Percentiles rank a stretch among this genome's conserved stretches.
phyloP scores from a whole-genome alignment of 2,888 invertebrate species.

The Zaprionus obscuricornis region DNA sequence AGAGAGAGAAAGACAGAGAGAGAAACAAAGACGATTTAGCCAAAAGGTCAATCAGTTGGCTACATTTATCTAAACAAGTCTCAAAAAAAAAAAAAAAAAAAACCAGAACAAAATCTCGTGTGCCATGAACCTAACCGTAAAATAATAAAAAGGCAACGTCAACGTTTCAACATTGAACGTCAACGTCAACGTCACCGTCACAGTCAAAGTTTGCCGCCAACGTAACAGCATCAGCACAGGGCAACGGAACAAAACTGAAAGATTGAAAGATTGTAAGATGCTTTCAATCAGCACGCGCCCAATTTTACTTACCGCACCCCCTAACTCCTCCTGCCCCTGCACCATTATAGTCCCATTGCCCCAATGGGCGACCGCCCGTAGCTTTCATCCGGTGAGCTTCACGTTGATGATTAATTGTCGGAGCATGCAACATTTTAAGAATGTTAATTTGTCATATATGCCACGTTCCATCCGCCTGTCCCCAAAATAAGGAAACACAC shows the following conservation, averaged over 20 bases:
- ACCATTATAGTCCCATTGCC: neutral
- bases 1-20: neutral
- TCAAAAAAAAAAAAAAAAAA: no score
- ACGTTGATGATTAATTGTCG: conserved; percentile 69
- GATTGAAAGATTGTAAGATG: conserved; percentile 42
- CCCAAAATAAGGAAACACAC: conserved; percentile 2
- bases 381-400: conserved; percentile 19
- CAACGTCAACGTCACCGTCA: conserved; percentile 17
- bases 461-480: conserved; percentile 44
- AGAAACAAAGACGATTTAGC: conserved; percentile 10
- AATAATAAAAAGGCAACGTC: no score
- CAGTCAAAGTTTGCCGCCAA: neutral
- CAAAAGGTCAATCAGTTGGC: conserved; percentile 52
- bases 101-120: neutral
- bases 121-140: neutral
- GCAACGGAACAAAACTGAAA: neutral
- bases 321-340: neutral
- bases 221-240: neutral
- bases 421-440: conserved; percentile 67
- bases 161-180: no score
- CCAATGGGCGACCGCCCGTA: neutral
- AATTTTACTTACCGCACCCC: neutral
- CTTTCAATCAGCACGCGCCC: conserved; percentile 56
- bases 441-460: conserved; percentile 75
- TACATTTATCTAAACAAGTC: conserved; percentile 48